phyloP scores from a whole-genome alignment of 2,797 vertebrate genomes.

The Lepus townsendii region DNA sequence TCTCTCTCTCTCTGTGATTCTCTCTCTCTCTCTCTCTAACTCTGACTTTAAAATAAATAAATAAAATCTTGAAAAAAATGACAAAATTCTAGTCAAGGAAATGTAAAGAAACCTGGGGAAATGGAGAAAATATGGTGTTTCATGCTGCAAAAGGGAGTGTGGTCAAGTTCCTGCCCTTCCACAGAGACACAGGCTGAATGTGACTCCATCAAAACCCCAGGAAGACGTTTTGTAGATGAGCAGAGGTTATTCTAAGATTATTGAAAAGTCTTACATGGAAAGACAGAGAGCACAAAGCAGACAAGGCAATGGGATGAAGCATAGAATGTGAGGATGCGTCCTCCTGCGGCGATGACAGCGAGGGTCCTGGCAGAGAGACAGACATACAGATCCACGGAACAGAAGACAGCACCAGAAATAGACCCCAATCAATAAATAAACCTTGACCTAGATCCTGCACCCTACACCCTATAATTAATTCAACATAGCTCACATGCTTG shows the following conservation, averaged over 20 bases:
- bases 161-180: neutral
- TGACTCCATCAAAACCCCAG: neutral
- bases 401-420: neutral
- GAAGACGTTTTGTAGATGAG: neutral
- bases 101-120: neutral
- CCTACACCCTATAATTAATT: neutral
- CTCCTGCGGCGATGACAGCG: neutral
- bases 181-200: neutral
- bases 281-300: neutral
- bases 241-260: neutral
- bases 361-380: neutral
- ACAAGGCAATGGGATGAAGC: neutral
- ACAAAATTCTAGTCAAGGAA: neutral
- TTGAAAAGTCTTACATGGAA: neutral
- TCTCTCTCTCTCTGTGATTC: too few species aligned
- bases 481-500: neutral
- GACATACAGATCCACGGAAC: neutral
- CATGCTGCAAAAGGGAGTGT: neutral
- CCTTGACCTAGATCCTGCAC: neutral
- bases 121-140: neutral
- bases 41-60: too few species aligned
- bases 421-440: neutral
- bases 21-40: too few species aligned
- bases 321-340: neutral
- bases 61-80: neutral